These are phyloP conservation scores for Hemaris fuciformis DNA, from an alignment of 2,888 invertebrate genomes.

Conservation along the genomic window DNA sequence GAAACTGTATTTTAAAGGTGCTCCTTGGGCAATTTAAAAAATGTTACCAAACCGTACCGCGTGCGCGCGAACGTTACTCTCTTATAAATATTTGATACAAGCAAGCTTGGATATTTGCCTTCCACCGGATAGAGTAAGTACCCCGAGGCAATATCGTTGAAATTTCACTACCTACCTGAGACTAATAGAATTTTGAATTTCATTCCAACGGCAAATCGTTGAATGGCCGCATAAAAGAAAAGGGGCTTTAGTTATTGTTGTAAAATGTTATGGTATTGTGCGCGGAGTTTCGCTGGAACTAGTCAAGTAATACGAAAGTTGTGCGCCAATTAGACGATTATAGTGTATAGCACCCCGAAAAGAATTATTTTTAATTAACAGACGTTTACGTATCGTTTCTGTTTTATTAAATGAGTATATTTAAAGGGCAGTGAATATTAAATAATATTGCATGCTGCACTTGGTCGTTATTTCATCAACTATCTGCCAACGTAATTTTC, in stretches of 20 bases:
- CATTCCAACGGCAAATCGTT: slow-evolving; percentile 52
- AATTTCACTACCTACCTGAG: slow-evolving; percentile 41
- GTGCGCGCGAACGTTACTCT: slow-evolving; percentile 54
- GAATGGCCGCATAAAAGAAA: slow-evolving; percentile 27
- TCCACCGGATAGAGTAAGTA: slow-evolving; percentile 25
- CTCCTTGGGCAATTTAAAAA: slow-evolving; percentile 46
- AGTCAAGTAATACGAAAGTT: neutral
- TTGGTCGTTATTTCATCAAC: too few species aligned
- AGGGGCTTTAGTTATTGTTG: slow-evolving; percentile 14
- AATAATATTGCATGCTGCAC: too few species aligned
- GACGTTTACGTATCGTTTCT: too few species aligned
- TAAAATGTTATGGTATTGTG: slow-evolving; percentile 13
- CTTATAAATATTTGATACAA: slow-evolving; percentile 71
- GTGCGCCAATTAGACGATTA: neutral
- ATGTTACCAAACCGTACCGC: slow-evolving; percentile 44
- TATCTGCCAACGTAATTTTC: too few species aligned
- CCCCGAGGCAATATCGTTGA: slow-evolving; percentile 45
- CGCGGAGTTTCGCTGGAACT: neutral
- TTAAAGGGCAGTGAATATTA: too few species aligned
- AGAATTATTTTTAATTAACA: too few species aligned
- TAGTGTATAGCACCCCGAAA: neutral
- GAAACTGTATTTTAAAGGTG: slow-evolving; percentile 31
- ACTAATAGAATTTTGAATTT: slow-evolving; percentile 55
- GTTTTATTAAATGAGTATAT: too few species aligned
- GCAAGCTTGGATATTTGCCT: slow-evolving; percentile 57